Evolutionary conservation across 2,797 vertebrate genomes (phyloP).

Genomic region (Anas acuta): DNA sequence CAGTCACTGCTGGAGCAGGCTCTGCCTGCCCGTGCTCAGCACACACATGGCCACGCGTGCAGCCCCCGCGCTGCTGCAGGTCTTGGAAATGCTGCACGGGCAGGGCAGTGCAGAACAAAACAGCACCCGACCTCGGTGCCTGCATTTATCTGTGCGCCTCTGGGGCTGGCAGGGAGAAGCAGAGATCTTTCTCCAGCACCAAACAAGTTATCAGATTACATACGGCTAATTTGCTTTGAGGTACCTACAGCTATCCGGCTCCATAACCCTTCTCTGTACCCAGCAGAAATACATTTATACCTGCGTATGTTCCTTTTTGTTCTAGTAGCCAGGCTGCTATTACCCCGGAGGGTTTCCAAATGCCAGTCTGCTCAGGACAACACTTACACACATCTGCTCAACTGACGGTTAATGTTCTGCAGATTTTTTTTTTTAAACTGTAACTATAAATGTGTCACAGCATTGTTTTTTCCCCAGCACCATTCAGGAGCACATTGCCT

Average conservation of each 20-base stretch:
- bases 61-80: accelerated
- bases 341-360: neutral
- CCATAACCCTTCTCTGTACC: neutral
- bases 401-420: neutral
- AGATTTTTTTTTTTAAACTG: neutral
- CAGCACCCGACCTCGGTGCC: neutral
- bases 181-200: neutral
- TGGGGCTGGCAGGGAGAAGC: neutral
- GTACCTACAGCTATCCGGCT: neutral
- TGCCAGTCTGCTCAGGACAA: neutral
- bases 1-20: too few species aligned
- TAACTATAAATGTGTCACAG: neutral
- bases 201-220: too few species aligned
- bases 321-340: neutral
- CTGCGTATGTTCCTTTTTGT: neutral
- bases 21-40: accelerated
- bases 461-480: neutral
- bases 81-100: neutral
- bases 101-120: neutral
- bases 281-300: neutral
- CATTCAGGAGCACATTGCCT: neutral
- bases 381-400: neutral
- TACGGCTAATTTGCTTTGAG: neutral
- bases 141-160: neutral
- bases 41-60: neutral